Conservation (phyloP, 1,140 invertebrate genomes). For the Solenopsis invicta region DNA sequence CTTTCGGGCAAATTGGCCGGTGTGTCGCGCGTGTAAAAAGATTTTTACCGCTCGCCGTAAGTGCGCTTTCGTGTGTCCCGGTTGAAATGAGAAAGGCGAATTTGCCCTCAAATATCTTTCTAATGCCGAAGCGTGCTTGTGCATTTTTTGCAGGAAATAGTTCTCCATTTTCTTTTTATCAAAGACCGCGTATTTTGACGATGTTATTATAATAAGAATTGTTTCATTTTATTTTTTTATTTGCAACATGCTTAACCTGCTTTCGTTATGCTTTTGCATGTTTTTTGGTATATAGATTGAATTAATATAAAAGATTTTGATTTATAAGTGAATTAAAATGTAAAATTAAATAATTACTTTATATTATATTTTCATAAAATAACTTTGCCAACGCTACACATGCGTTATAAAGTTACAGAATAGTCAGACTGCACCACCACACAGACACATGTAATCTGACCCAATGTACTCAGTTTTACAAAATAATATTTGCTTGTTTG, state of each 20-base stretch:
- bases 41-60: constrained; percentile 52
- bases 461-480: too few relatives aligned
- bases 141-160: background rate
- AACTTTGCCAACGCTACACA: too few relatives aligned
- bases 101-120: constrained; percentile 26
- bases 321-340: background rate
- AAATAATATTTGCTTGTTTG: too few relatives aligned
- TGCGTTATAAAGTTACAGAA: too few relatives aligned
- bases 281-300: background rate
- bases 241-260: background rate
- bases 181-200: background rate
- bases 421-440: too few relatives aligned
- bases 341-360: background rate
- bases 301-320: background rate
- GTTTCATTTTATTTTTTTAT: constrained; percentile 14
- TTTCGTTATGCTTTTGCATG: background rate
- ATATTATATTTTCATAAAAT: too few relatives aligned
- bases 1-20: constrained; percentile 43
- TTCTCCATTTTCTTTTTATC: background rate
- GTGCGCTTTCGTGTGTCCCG: constrained; percentile 46
- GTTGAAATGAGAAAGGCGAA: constrained; percentile 45
- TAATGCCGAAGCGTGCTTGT: constrained; percentile 15
- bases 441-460: too few relatives aligned
- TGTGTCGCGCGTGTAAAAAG: constrained; percentile 53
- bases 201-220: background rate